Percentiles rank a stretch among this genome's conserved stretches.
Conservation (phyloP, 1,140 invertebrate genomes). For the Apolygus lucorum region DNA sequence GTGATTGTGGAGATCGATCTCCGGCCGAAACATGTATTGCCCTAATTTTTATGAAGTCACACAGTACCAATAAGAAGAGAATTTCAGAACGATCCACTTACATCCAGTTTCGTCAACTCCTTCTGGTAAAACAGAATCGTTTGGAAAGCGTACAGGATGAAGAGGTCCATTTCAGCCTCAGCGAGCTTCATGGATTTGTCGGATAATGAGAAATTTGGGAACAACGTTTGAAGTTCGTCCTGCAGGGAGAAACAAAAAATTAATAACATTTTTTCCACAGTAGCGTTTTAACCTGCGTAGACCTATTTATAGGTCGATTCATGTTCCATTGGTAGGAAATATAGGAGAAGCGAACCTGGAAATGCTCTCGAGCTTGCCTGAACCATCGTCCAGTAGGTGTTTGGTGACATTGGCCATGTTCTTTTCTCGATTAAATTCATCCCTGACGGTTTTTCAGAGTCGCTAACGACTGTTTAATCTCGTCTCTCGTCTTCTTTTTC, state of each 20-base stretch:
- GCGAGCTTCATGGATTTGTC: slow-evolving; percentile 53
- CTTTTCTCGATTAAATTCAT: slow-evolving; percentile 47
- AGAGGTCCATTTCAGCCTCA: slow-evolving; percentile 57
- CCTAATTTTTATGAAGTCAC: too few relatives aligned
- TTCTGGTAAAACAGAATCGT: slow-evolving; percentile 59
- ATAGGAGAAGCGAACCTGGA: slow-evolving; percentile 37
- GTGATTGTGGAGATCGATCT: too few relatives aligned
- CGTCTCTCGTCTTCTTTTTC: slow-evolving; percentile 42
- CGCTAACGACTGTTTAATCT: slow-evolving; percentile 52
- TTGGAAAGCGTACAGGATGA: slow-evolving; percentile 55
- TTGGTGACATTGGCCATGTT: slow-evolving; percentile 49
- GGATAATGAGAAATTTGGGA: slow-evolving; percentile 56
- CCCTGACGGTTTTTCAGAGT: slow-evolving; percentile 49
- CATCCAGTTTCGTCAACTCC: slow-evolving; percentile 53
- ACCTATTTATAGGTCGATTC: too few relatives aligned
- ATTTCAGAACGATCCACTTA: too few relatives aligned
- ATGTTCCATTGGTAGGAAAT: too few relatives aligned
- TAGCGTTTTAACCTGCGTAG: too few relatives aligned
- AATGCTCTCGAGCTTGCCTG: slow-evolving; percentile 57
- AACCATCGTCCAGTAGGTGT: slow-evolving; percentile 62
- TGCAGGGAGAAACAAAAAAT: slow-evolving; percentile 34
- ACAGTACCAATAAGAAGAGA: too few relatives aligned
- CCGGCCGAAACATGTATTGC: too few relatives aligned
- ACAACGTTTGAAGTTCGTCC: slow-evolving; percentile 61
- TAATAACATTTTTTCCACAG: too few relatives aligned